Evolutionary conservation across 1,140 invertebrate genomes (phyloP).

Genomic region (Heliconius hewitsoni): DNA sequence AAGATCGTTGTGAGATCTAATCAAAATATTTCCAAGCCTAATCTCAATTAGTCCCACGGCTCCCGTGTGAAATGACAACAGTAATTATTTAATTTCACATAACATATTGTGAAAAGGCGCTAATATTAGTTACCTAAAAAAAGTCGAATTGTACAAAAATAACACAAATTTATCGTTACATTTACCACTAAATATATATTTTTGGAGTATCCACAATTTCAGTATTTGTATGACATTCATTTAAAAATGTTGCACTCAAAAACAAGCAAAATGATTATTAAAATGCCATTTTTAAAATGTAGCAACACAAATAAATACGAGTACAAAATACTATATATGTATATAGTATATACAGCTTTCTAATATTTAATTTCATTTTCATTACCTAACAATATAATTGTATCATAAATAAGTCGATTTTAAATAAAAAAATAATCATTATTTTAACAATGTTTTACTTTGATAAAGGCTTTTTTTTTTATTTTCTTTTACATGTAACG

Average conservation of each 20-base stretch:
- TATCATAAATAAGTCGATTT: too few relatives aligned
- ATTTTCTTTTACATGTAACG: not conserved
- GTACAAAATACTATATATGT: not conserved
- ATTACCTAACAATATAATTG: too few relatives aligned
- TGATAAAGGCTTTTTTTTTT: too few relatives aligned
- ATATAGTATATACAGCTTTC: too few relatives aligned
- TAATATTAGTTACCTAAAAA: not conserved
- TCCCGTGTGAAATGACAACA: slow-evolving; percentile 30
- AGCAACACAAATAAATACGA: not conserved
- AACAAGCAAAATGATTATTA: not conserved
- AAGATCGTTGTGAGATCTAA: slow-evolving; percentile 23
- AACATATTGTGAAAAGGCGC: not conserved
- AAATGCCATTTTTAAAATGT: not conserved
- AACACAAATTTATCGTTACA: slow-evolving; percentile 2
- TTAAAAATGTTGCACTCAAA: slow-evolving; percentile 17
- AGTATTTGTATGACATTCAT: slow-evolving; percentile 24
- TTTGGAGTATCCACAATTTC: slow-evolving; percentile 25
- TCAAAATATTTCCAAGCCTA: slow-evolving; percentile 30
- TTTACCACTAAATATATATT: slow-evolving; percentile 23
- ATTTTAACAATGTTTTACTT: too few relatives aligned
- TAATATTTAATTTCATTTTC: too few relatives aligned
- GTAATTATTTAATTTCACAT: slow-evolving; percentile 7
- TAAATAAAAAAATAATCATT: too few relatives aligned
- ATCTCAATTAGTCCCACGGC: slow-evolving; percentile 35
- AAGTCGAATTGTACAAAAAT: not conserved